Percentiles rank a stretch among this genome's conserved stretches.
Conservation (phyloP, 1,140 invertebrate genomes). For the Drosophila mayri region DNA sequence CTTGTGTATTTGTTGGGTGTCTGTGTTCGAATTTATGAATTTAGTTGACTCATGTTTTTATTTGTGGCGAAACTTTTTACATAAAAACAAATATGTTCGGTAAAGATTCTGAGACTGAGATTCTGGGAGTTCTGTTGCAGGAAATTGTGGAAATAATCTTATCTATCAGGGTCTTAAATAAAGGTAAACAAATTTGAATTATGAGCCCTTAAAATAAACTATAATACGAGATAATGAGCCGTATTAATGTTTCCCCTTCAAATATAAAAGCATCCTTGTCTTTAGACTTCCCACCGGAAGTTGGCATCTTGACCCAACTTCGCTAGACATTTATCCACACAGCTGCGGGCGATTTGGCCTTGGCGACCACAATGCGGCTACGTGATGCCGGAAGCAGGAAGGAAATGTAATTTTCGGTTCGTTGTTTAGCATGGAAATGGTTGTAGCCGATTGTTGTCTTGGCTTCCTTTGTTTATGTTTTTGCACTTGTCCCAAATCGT, state of each 20-base stretch:
- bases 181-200: neutral
- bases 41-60: neutral
- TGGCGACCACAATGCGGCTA: constrained; percentile 59
- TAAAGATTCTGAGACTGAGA: neutral
- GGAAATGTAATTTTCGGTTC: constrained; percentile 69
- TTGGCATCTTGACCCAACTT: constrained; percentile 38
- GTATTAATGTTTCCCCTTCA: neutral
- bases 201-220: neutral
- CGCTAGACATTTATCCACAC: constrained; percentile 11
- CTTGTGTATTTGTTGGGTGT: constrained; percentile 30
- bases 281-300: constrained; percentile 40
- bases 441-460: constrained; percentile 52
- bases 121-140: neutral
- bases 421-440: constrained; percentile 44
- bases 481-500: constrained; percentile 38
- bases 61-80: neutral
- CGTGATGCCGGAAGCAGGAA: constrained; percentile 75
- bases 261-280: neutral
- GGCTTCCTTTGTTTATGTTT: constrained; percentile 58
- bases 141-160: neutral
- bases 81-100: neutral
- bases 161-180: neutral
- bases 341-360: constrained; percentile 11
- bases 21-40: constrained; percentile 9
- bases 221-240: constrained; percentile 1